Conservation (phyloP, 92 coral and sea anemone species). For the Phenganax marumi region DNA sequence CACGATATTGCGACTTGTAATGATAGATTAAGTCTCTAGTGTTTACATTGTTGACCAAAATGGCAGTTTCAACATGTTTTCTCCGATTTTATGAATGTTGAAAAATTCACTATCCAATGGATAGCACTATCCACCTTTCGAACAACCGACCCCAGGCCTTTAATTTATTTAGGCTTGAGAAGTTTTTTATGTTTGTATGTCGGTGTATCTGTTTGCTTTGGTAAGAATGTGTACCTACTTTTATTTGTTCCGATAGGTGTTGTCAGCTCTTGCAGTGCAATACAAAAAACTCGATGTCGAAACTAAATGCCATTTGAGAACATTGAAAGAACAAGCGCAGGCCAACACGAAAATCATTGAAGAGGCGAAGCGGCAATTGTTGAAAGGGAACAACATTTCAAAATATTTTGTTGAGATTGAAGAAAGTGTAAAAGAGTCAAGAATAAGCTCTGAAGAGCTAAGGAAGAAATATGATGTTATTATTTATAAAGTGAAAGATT, state of each 20-base stretch:
- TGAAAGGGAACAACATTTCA: constrained; percentile 31
- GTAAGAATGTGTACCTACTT: no score
- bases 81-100: no score
- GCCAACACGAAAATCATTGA: constrained; percentile 23
- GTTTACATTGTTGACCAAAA: no score
- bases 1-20: no score
- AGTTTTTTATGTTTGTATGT: neutral
- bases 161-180: no score
- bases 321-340: constrained; percentile 33
- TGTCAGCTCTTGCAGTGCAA: constrained; percentile 33
- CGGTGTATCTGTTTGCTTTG: neutral
- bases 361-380: constrained; percentile 31
- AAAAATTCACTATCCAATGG: no score
- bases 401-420: constrained; percentile 21
- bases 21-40: no score
- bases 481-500: constrained; percentile 27
- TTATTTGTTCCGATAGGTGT: neutral
- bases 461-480: constrained; percentile 28
- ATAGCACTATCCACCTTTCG: no score
- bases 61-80: no score
- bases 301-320: constrained; percentile 30
- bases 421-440: constrained; percentile 20
- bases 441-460: constrained; percentile 12
- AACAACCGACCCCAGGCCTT: no score
- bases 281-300: constrained; percentile 28